Evolutionary conservation across 2,113 vertebrate genomes (phyloP).

Genomic region (Ibidorhyncha struthersii): DNA sequence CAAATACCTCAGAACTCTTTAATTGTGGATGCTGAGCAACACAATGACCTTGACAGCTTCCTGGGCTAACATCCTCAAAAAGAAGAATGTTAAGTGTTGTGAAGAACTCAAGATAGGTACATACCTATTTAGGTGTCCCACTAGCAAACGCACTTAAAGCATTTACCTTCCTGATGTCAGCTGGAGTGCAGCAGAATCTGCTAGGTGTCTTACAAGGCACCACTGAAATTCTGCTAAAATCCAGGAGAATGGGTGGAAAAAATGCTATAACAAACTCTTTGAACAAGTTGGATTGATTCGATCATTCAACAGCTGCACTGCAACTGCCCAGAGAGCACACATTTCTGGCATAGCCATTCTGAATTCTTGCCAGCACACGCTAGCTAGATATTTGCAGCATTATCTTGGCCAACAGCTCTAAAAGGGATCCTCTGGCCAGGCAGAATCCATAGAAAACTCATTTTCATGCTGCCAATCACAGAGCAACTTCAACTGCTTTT

Average conservation of each 20-base stretch:
- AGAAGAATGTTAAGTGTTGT: neutral
- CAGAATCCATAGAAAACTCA: slow-evolving; percentile 51
- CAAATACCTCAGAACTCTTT: neutral
- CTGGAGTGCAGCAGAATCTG: neutral
- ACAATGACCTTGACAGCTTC: neutral
- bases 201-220: neutral
- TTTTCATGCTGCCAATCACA: slow-evolving; percentile 54
- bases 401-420: slow-evolving; percentile 44
- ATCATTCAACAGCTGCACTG: slow-evolving; percentile 30
- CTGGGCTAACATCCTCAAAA: neutral
- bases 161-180: neutral
- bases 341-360: slow-evolving; percentile 13
- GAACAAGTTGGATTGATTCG: neutral
- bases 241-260: neutral
- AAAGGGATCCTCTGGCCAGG: neutral
- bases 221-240: neutral
- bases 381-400: slow-evolving; percentile 7
- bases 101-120: neutral
- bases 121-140: neutral
- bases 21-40: neutral
- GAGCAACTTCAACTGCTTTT: slow-evolving; percentile 22
- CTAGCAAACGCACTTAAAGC: neutral
- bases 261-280: neutral
- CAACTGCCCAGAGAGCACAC: slow-evolving; percentile 33
- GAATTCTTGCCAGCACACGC: slow-evolving; percentile 38